Percentiles rank a stretch among this genome's conserved stretches.
Evolutionary conservation across 1,140 invertebrate species (phyloP).

Genomic region (Coptotermes formosanus): DNA sequence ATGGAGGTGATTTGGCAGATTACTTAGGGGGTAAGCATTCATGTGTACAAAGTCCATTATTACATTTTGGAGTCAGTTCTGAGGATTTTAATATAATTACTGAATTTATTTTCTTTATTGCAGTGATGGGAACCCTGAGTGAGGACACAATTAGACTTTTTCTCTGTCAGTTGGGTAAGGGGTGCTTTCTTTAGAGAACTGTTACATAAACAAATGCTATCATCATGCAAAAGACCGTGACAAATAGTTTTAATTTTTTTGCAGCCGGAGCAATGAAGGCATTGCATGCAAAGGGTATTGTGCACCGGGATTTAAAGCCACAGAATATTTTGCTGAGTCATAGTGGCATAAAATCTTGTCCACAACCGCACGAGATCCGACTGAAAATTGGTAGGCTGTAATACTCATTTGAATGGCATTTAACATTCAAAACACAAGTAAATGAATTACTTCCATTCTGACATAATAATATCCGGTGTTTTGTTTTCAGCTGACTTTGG

Average conservation of each 20-base stretch:
- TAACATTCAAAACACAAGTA: slow-evolving; percentile 24
- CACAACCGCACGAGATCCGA: slow-evolving; percentile 86
- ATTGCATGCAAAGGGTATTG: slow-evolving; percentile 93
- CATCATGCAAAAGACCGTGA: not conserved
- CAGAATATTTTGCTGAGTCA: slow-evolving; percentile 94
- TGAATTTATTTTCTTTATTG: slow-evolving; percentile 40
- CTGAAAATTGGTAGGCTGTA: slow-evolving; percentile 82
- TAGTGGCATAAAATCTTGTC: slow-evolving; percentile 70
- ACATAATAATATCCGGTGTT: slow-evolving; percentile 4
- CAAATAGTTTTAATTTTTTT: slow-evolving; percentile 37
- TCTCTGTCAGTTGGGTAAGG: slow-evolving; percentile 84
- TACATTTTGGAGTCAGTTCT: not conserved
- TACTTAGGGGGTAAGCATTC: slow-evolving; percentile 78
- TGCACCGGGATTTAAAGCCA: slow-evolving; percentile 98
- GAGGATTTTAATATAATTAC: not conserved
- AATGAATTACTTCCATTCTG: not conserved
- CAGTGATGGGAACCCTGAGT: slow-evolving; percentile 87
- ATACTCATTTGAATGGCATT: not conserved
- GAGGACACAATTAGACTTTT: slow-evolving; percentile 97
- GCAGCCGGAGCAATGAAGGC: slow-evolving; percentile 95
- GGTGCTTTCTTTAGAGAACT: not conserved
- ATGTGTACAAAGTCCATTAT: not conserved
- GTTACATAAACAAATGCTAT: not conserved
- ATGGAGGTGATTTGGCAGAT: slow-evolving; percentile 97
- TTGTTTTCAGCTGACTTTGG: slow-evolving; percentile 92